Percentiles rank a stretch among this genome's conserved stretches.
These are phyloP conservation scores for Sesamia nonagrioides DNA, from an alignment of 1,140 invertebrate genomes.

Conservation along the genomic window DNA sequence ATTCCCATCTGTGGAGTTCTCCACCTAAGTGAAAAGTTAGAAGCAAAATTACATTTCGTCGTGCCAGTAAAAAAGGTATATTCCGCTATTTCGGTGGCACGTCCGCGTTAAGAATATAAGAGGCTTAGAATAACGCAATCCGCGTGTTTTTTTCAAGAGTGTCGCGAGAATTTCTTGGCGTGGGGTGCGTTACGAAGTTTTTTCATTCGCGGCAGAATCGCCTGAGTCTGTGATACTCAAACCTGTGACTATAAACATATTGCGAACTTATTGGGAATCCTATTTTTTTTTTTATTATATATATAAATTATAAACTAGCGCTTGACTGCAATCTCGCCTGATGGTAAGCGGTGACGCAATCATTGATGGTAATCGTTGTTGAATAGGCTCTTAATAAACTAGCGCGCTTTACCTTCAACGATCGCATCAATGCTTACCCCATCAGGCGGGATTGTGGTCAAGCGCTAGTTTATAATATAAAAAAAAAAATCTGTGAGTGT, in stretches of 20 bases:
- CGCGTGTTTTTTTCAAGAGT: constrained; percentile 49
- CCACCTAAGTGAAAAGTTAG: constrained; percentile 78
- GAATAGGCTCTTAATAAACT: no score
- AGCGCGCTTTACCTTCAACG: no score
- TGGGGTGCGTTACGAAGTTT: constrained; percentile 58
- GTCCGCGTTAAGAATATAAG: constrained; percentile 72
- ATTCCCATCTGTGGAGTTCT: constrained; percentile 59
- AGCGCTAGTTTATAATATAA: no score
- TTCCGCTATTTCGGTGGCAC: constrained; percentile 54
- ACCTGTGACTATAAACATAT: neutral
- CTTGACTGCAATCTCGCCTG: no score
- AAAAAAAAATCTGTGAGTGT: no score
- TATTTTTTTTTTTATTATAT: no score
- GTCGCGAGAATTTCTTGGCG: constrained; percentile 47
- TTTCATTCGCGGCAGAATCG: constrained; percentile 62
- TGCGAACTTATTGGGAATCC: no score
- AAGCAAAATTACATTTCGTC: constrained; percentile 70
- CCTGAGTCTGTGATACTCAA: constrained; percentile 1
- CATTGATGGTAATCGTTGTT: no score
- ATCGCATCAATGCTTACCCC: no score
- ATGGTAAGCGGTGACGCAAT: no score
- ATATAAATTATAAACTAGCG: no score
- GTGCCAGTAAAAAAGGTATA: constrained; percentile 62
- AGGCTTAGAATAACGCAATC: constrained; percentile 72
- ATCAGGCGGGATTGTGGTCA: no score